Evolutionary conservation across 1,140 invertebrate species (phyloP).

Genomic region (Drosophila triauraria): DNA sequence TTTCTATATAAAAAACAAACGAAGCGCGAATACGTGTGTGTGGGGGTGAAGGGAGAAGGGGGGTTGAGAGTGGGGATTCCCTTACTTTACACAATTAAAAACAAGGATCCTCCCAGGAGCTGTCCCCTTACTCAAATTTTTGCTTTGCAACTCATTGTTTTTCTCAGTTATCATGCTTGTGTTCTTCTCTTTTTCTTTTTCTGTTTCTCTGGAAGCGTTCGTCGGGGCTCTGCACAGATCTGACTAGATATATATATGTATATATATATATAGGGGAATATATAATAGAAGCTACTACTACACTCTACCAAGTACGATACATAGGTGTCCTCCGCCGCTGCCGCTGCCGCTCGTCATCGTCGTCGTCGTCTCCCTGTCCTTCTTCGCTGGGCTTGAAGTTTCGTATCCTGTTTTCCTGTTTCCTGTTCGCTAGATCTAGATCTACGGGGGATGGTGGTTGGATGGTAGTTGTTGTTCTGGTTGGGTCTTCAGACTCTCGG

Average conservation of each 20-base stretch:
- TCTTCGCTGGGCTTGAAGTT: slow-evolving; percentile 76
- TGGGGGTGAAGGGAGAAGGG: not conserved
- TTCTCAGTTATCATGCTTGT: slow-evolving; percentile 16
- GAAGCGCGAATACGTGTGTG: slow-evolving; percentile 55
- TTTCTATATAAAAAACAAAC: slow-evolving; percentile 49
- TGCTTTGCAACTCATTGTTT: slow-evolving; percentile 77
- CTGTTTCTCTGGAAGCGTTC: slow-evolving; percentile 43
- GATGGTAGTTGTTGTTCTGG: slow-evolving; percentile 23
- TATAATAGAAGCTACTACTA: slow-evolving; percentile 72
- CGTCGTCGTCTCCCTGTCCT: slow-evolving; percentile 38
- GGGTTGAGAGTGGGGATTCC: slow-evolving; percentile 10
- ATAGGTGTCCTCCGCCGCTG: slow-evolving; percentile 50
- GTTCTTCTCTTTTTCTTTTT: slow-evolving; percentile 13
- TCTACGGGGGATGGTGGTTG: slow-evolving; percentile 66
- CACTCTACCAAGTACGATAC: slow-evolving; percentile 60
- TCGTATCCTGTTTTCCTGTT: slow-evolving; percentile 36
- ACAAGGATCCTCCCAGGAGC: slow-evolving; percentile 34
- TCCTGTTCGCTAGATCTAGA: slow-evolving; percentile 18
- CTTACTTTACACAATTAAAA: slow-evolving; percentile 56
- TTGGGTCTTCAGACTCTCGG: slow-evolving; percentile 9
- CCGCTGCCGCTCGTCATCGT: slow-evolving; percentile 41
- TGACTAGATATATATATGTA: slow-evolving; percentile 57
- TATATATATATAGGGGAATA: slow-evolving; percentile 58
- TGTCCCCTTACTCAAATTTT: slow-evolving; percentile 60
- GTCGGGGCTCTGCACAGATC: slow-evolving; percentile 53